Conservation (phyloP, 2,113 vertebrate genomes). For the Channa maculata region DNA sequence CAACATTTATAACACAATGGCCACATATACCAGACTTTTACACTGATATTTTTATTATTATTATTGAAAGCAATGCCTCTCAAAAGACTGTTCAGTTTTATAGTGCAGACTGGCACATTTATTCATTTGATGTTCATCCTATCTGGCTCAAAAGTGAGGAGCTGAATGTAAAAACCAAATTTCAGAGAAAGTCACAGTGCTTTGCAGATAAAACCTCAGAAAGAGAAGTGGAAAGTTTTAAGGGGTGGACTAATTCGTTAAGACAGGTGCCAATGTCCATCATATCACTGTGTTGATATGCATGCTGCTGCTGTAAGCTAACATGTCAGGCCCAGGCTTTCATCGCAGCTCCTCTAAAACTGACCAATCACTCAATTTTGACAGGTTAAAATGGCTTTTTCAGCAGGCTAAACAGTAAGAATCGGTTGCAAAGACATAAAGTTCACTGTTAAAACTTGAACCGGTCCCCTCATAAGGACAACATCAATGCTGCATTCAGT, state of each 20-base stretch:
- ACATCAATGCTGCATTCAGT: slow-evolving; percentile 32
- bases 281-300: slow-evolving; percentile 72
- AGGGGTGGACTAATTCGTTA: slow-evolving; percentile 67
- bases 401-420: slow-evolving; percentile 21
- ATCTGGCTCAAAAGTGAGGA: slow-evolving; percentile 4
- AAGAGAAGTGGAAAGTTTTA: slow-evolving; percentile 51
- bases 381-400: slow-evolving; percentile 59
- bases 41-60: background rate
- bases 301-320: slow-evolving; percentile 67
- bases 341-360: slow-evolving; percentile 30
- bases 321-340: slow-evolving; percentile 64
- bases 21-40: background rate
- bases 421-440: slow-evolving; percentile 10
- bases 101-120: background rate
- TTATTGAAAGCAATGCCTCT: background rate
- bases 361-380: slow-evolving; percentile 57
- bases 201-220: slow-evolving; percentile 62
- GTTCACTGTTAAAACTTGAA: slow-evolving; percentile 4
- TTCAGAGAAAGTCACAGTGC: slow-evolving; percentile 34
- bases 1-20: background rate
- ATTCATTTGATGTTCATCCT: slow-evolving; percentile 25
- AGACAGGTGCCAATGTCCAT: slow-evolving; percentile 81
- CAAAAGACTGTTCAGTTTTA: background rate
- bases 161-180: slow-evolving; percentile 8
- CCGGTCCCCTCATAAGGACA: slow-evolving; percentile 20